A percentile compares a stretch with the other conserved stretches of the same genome.
Evolutionary conservation across 2,797 vertebrate species (phyloP).

Genomic region (Sciaenops ocellatus): DNA sequence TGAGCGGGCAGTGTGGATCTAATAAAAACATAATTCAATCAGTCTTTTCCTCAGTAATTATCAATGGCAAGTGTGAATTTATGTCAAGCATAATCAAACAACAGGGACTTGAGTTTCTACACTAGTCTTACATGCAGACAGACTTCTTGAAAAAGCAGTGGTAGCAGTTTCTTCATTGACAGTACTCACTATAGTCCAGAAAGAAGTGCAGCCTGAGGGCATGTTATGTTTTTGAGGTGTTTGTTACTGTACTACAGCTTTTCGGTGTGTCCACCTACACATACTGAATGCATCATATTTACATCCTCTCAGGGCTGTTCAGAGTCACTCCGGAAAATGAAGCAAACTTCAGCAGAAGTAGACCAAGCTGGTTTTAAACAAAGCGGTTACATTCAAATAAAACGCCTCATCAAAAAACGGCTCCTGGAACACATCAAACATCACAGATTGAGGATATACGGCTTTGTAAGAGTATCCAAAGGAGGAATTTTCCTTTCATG

Average conservation of each 20-base stretch:
- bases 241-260: conserved; percentile 24
- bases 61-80: conserved; percentile 32
- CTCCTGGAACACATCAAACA: conserved; percentile 41
- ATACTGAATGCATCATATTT: conserved; percentile 20
- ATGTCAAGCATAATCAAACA: conserved; percentile 25
- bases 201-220: conserved; percentile 33
- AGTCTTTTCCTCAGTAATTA: conserved; percentile 16
- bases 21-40: conserved; percentile 17
- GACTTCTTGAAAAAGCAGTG: conserved; percentile 8
- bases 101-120: not conserved
- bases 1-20: conserved; percentile 43
- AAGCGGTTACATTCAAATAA: conserved; percentile 14
- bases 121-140: conserved; percentile 7
- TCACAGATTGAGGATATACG: conserved; percentile 38
- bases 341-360: conserved; percentile 44
- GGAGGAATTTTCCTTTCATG: conserved; percentile 28
- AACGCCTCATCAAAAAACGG: conserved; percentile 18
- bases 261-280: conserved; percentile 45
- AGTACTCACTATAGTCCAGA: conserved; percentile 20
- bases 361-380: conserved; percentile 35
- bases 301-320: conserved; percentile 23
- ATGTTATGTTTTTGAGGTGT: conserved; percentile 21
- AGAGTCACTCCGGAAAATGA: conserved; percentile 5
- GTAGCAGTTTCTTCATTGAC: conserved; percentile 14
- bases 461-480: conserved; percentile 37